phyloP scores from a whole-genome alignment of 1,140 invertebrate species.

The Drosophila carrolli region DNA sequence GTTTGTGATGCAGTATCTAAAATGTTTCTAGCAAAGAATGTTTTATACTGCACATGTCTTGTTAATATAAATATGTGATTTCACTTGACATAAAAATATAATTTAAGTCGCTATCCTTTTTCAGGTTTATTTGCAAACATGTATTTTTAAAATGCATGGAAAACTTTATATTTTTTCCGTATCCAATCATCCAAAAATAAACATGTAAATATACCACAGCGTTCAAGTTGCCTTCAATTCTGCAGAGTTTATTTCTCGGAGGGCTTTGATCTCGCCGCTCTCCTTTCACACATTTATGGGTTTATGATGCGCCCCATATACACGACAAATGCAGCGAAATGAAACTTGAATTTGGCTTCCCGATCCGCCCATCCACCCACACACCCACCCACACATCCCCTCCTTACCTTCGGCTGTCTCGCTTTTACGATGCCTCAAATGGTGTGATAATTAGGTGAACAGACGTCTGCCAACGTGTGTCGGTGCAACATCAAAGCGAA shows the following conservation, averaged over 20 bases:
- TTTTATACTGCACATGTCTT: too few species aligned
- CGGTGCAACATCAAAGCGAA: slow-evolving; percentile 61
- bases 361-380: background rate
- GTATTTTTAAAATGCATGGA: background rate
- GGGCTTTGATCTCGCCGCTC: slow-evolving; percentile 63
- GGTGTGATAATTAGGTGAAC: slow-evolving; percentile 76
- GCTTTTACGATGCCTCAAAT: slow-evolving; percentile 70
- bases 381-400: background rate
- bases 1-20: too few species aligned
- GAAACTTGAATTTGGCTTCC: slow-evolving; percentile 37
- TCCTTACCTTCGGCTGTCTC: slow-evolving; percentile 24
- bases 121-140: too few species aligned
- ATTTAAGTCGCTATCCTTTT: too few species aligned
- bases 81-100: too few species aligned
- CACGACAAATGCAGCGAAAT: slow-evolving; percentile 58
- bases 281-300: slow-evolving; percentile 70
- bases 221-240: slow-evolving; percentile 7
- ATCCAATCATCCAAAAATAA: too few species aligned
- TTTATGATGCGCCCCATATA: slow-evolving; percentile 65
- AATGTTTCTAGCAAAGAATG: too few species aligned
- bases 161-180: background rate
- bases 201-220: slow-evolving; percentile 8
- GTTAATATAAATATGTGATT: too few species aligned
- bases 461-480: slow-evolving; percentile 54
- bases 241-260: slow-evolving; percentile 8